Conservation (phyloP, 2,113 vertebrate genomes). For the Hemiscyllium ocellatum region DNA sequence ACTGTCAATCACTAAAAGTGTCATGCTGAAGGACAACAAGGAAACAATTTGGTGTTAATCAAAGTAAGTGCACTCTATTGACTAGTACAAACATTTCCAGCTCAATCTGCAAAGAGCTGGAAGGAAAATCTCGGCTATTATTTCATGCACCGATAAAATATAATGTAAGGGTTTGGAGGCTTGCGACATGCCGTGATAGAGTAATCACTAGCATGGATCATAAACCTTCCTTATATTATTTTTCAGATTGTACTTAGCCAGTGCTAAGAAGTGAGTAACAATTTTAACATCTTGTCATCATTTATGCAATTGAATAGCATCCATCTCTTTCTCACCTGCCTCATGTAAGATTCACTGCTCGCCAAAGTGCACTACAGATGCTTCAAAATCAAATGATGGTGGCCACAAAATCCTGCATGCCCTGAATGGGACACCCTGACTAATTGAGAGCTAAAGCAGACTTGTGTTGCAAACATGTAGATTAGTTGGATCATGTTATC, state of each 20-base stretch:
- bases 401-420: not conserved
- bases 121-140: not conserved
- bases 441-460: not conserved
- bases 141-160: not conserved
- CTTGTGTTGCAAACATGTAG: not conserved
- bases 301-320: not conserved
- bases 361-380: not conserved
- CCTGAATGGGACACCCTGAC: not conserved
- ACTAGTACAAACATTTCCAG: not conserved
- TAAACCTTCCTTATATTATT: not conserved
- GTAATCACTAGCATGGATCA: not conserved
- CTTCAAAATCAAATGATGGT: not conserved
- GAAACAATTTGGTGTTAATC: constrained; percentile 11
- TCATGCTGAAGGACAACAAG: not conserved
- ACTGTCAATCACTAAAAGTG: not conserved
- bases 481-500: not conserved
- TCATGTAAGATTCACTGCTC: not conserved
- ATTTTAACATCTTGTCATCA: not conserved
- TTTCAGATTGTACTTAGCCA: not conserved
- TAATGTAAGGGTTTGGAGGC: not conserved
- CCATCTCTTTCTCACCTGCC: not conserved
- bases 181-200: not conserved
- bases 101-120: not conserved
- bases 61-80: not conserved
- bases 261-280: not conserved